A percentile compares a stretch with the other conserved stretches of the same genome.
Conservation (phyloP, 1,140 invertebrate species). For the Nymphalis io region DNA sequence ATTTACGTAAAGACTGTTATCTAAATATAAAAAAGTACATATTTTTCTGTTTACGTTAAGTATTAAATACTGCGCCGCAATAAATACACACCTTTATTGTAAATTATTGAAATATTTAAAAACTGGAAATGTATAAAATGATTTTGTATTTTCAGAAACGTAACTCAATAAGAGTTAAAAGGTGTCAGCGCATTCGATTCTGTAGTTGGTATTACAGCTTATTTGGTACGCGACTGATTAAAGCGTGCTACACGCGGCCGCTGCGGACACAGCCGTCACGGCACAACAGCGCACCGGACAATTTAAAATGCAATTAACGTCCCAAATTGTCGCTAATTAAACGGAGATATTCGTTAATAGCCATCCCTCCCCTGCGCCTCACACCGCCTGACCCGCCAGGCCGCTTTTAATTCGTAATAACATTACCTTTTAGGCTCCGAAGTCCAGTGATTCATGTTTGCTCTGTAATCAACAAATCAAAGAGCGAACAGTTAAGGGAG, state of each 20-base stretch:
- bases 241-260: constrained; percentile 17
- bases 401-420: constrained; percentile 51
- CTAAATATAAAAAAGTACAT: constrained; percentile 10
- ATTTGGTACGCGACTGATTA: constrained; percentile 32
- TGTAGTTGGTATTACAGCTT: constrained; percentile 24
- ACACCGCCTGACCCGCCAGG: constrained; percentile 16
- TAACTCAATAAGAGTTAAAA: constrained; percentile 17
- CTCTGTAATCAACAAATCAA: constrained; percentile 46
- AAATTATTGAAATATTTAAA: background rate
- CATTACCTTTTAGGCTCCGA: constrained; percentile 44
- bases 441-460: constrained; percentile 38
- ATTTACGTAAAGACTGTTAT: constrained; percentile 19
- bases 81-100: too few relatives aligned
- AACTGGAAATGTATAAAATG: background rate
- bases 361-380: constrained; percentile 27
- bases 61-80: too few relatives aligned
- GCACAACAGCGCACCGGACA: constrained; percentile 37
- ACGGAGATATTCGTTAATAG: constrained; percentile 62
- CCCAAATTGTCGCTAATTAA: constrained; percentile 60
- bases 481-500: constrained; percentile 23
- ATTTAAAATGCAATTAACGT: constrained; percentile 68
- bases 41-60: background rate
- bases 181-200: constrained; percentile 26
- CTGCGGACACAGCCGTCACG: constrained; percentile 28
- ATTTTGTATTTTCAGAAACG: background rate